Evolutionary conservation across 92 coral and sea anemone species (phyloP).

Genomic region (Epizoanthus ramosus): DNA sequence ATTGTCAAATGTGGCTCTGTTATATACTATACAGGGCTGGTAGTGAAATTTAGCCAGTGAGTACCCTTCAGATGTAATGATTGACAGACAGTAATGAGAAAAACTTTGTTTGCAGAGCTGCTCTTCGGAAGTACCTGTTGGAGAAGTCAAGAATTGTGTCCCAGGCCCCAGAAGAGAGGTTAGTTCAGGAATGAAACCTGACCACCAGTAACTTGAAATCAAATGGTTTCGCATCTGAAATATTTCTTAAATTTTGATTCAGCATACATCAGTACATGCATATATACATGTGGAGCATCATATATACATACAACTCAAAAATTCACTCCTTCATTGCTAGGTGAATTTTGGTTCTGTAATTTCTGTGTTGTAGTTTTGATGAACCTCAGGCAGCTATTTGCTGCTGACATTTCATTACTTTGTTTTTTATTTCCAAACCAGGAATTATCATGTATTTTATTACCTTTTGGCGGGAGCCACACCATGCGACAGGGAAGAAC

Average conservation of each 20-base stretch:
- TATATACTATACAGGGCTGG: no score
- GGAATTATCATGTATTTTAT: conserved; percentile 97
- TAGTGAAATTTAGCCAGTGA: neutral
- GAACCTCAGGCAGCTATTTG: no score
- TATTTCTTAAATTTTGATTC: no score
- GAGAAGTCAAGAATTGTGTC: conserved; percentile 99
- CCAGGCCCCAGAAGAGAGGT: conserved; percentile 98
- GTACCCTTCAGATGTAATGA: neutral
- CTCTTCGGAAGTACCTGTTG: conserved; percentile 88
- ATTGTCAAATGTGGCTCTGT: neutral
- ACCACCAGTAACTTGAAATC: no score
- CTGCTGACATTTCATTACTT: neutral
- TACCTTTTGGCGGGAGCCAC: conserved; percentile 97
- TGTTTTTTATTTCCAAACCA: conserved; percentile 7
- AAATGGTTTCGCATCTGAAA: no score
- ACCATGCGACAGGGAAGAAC: conserved; percentile 69
- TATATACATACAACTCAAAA: no score
- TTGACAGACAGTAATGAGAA: no score
- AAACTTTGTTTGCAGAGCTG: conserved; percentile 68
- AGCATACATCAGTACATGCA: no score
- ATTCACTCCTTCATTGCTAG: no score
- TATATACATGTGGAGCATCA: no score
- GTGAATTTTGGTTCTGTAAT: no score
- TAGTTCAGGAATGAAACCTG: neutral
- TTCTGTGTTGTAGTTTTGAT: no score